Percentiles rank a stretch among this genome's conserved stretches.
Conservation (phyloP, 2,797 vertebrate species). For the Etheostoma nigrum region DNA sequence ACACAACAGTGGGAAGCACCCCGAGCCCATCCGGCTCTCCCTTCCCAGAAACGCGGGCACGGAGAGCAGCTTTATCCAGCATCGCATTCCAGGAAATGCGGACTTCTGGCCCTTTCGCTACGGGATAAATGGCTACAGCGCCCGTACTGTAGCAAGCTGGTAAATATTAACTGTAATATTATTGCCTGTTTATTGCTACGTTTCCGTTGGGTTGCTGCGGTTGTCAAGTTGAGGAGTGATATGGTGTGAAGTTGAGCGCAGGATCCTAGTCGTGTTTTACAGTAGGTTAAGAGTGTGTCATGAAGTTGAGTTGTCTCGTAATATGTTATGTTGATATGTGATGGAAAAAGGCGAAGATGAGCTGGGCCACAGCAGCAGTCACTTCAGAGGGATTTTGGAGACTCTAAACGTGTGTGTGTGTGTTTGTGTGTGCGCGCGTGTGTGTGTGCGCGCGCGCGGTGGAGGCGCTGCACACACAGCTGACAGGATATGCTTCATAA, state of each 20-base stretch:
- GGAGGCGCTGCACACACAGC: conserved; percentile 45
- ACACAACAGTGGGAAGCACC: conserved; percentile 76
- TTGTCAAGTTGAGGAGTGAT: conserved; percentile 18
- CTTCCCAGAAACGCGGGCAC: conserved; percentile 47
- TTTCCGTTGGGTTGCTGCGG: conserved; percentile 22
- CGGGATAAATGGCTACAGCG: conserved; percentile 79
- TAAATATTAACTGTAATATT: conserved; percentile 65
- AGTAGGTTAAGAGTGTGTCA: neutral
- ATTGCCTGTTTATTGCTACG: conserved; percentile 8
- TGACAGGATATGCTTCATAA: conserved; percentile 51
- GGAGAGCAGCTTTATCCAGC: conserved; percentile 52
- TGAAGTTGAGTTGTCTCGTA: conserved; percentile 47
- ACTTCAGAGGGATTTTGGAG: neutral
- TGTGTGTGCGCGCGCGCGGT: neutral
- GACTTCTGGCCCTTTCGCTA: conserved; percentile 72
- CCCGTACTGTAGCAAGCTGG: conserved; percentile 65
- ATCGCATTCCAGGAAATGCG: conserved; percentile 82
- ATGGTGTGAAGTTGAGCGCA: conserved; percentile 61
- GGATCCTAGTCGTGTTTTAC: conserved; percentile 30
- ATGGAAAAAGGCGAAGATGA: neutral
- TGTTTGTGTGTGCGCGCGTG: no score
- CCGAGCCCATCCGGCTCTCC: conserved; percentile 47
- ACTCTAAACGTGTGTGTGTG: conserved; percentile 6
- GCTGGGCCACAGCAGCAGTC: conserved; percentile 1
- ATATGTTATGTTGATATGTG: conserved; percentile 14